Percentiles rank a stretch among this genome's conserved stretches.
phyloP scores from a whole-genome alignment of 2,113 vertebrate genomes.

The Capricornis sumatraensis region DNA sequence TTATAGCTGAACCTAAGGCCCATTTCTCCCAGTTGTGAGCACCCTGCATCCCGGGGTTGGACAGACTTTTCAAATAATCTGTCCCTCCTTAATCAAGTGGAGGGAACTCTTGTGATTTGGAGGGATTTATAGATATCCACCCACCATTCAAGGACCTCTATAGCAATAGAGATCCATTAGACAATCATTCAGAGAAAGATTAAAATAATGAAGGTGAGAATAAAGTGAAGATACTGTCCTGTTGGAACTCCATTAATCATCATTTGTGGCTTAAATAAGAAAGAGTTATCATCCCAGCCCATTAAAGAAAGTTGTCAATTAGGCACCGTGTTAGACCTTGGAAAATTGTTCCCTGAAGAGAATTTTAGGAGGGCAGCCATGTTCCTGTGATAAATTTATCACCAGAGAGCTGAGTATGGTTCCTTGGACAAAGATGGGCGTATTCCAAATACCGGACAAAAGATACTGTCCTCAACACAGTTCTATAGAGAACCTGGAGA shows the following conservation, averaged over 20 bases:
- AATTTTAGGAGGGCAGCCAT: constrained; percentile 55
- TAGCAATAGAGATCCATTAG: constrained; percentile 67
- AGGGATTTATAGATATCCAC: constrained; percentile 69
- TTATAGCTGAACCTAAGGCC: accelerated
- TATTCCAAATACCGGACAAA: accelerated
- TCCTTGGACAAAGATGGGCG: neutral
- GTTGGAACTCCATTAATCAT: constrained; percentile 59
- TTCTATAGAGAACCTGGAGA: neutral
- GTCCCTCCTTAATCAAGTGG: neutral
- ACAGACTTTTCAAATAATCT: neutral
- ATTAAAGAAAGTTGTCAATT: constrained; percentile 74
- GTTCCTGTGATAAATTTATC: constrained; percentile 17
- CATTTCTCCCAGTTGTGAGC: too few relatives aligned
- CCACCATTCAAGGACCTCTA: constrained; percentile 66
- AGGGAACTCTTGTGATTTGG: neutral
- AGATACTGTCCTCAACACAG: accelerated
- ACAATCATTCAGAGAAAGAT: constrained; percentile 68
- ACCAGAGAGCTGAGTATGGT: neutral
- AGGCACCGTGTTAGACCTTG: constrained; percentile 56
- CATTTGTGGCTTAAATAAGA: constrained; percentile 63
- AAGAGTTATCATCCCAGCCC: constrained; percentile 61
- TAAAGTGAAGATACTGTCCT: constrained; percentile 50
- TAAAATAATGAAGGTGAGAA: constrained; percentile 76
- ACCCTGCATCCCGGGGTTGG: neutral
- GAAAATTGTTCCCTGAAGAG: constrained; percentile 72